Percentiles rank a stretch among this genome's conserved stretches.
Evolutionary conservation across 30 jellyfish, hydroid and myxozoan genomes (phyloP).

Genomic region (Aurelia coerulea): DNA sequence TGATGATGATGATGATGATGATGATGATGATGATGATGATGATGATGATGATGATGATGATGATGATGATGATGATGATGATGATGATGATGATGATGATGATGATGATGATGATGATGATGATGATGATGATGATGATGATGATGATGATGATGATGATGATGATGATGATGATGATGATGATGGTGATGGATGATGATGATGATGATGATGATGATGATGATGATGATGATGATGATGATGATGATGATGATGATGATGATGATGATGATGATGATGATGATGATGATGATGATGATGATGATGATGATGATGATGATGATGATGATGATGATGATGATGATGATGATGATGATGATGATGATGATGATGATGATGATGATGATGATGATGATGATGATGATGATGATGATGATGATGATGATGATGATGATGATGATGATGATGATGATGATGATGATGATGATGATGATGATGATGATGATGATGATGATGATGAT

Average conservation of each 20-base stretch:
- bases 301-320: constrained; percentile 39
- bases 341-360: constrained; percentile 37
- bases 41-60: constrained; percentile 59
- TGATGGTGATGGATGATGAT: constrained; percentile 44
- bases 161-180: constrained; percentile 43
- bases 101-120: constrained; percentile 32
- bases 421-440: constrained; percentile 34
- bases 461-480: constrained; percentile 20
- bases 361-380: constrained; percentile 25
- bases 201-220: constrained; percentile 43
- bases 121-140: constrained; percentile 46
- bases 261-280: constrained; percentile 33
- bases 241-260: constrained; percentile 29
- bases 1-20: constrained; percentile 54
- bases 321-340: constrained; percentile 22
- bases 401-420: constrained; percentile 33
- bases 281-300: constrained; percentile 40
- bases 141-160: constrained; percentile 42
- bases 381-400: constrained; percentile 33
- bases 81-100: constrained; percentile 39
- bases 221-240: constrained; percentile 43
- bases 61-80: constrained; percentile 43
- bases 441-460: constrained; percentile 24
- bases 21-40: constrained; percentile 59
- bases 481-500: constrained; percentile 31